Percentiles rank a stretch among this genome's conserved stretches.
Conservation (phyloP, 2,797 vertebrate species). For the Enteromius radiatus region DNA sequence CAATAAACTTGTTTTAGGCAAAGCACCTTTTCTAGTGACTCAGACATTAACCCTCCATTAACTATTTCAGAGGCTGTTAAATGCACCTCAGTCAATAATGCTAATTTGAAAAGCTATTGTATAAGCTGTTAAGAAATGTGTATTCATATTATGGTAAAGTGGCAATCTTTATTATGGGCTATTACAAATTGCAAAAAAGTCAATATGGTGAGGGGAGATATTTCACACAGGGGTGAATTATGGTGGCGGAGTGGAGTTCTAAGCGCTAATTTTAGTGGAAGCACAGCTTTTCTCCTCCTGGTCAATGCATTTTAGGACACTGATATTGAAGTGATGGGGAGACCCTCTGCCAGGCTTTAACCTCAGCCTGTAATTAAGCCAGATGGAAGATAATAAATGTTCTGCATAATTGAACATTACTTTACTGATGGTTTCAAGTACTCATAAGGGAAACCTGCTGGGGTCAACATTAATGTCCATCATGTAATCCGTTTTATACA, state of each 20-base stretch:
- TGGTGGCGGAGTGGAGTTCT: conserved; percentile 87
- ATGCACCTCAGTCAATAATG: conserved; percentile 97
- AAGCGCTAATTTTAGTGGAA: conserved; percentile 87
- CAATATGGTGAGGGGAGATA: conserved; percentile 87
- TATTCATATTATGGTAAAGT: conserved; percentile 96
- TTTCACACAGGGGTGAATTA: conserved; percentile 87
- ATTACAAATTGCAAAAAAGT: conserved; percentile 84
- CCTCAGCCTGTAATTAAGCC: conserved; percentile 85
- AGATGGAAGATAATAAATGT: conserved; percentile 87
- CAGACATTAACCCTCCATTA: conserved; percentile 99
- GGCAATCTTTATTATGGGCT: conserved; percentile 83
- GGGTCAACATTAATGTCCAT: conserved; percentile 75
- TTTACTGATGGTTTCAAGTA: conserved; percentile 78
- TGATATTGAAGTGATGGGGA: conserved; percentile 95
- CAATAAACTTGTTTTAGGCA: conserved; percentile 96
- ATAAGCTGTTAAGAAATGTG: conserved; percentile 85
- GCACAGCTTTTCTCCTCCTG: conserved; percentile 83
- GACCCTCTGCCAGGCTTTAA: conserved; percentile 84
- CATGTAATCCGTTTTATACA: conserved; percentile 60
- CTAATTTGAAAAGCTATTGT: conserved; percentile 87
- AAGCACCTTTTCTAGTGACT: conserved; percentile 92
- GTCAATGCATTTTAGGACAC: conserved; percentile 90
- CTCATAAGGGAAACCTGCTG: conserved; percentile 65
- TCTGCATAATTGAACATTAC: conserved; percentile 88
- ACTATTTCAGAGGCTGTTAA: conserved; percentile 93